Conservation (phyloP, 2,888 invertebrate genomes). For the Caenorhabditis virilis region DNA sequence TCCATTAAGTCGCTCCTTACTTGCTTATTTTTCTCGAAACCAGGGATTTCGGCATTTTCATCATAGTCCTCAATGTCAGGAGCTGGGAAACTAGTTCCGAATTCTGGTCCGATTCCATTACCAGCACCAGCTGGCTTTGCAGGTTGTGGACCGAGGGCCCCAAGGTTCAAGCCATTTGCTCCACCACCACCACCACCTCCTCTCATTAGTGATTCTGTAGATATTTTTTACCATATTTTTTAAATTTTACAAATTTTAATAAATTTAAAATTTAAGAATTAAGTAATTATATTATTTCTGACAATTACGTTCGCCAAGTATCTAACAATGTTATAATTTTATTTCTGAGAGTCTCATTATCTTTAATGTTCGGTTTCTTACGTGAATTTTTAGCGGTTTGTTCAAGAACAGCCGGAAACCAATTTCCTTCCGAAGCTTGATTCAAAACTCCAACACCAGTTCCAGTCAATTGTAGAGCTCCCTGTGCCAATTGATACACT, state of each 20-base stretch:
- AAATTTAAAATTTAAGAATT: no score
- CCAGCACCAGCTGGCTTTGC: slow-evolving; percentile 14
- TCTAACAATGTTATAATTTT: no score
- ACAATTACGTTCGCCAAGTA: no score
- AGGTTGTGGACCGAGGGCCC: slow-evolving; percentile 35
- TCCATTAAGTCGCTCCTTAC: no score
- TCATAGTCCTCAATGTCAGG: slow-evolving; percentile 48
- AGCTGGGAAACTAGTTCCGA: slow-evolving; percentile 51
- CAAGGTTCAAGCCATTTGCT: slow-evolving; percentile 26
- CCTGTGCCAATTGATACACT: slow-evolving; percentile 66
- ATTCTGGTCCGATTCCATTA: slow-evolving; percentile 45
- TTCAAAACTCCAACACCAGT: slow-evolving; percentile 66
- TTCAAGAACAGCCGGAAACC: slow-evolving; percentile 65
- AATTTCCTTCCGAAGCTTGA: slow-evolving; percentile 61
- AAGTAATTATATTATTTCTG: no score
- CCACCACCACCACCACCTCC: no score
- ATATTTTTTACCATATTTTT: neutral
- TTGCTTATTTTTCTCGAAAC: slow-evolving; percentile 17
- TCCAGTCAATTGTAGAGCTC: slow-evolving; percentile 62
- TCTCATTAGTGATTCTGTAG: slow-evolving; percentile 35
- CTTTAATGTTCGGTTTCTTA: no score
- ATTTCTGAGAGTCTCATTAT: no score
- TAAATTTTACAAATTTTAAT: neutral
- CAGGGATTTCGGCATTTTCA: slow-evolving; percentile 33
- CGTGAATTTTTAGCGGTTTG: slow-evolving; percentile 44